Conservation (phyloP, 2,888 invertebrate genomes). For the Drosophila recens region DNA sequence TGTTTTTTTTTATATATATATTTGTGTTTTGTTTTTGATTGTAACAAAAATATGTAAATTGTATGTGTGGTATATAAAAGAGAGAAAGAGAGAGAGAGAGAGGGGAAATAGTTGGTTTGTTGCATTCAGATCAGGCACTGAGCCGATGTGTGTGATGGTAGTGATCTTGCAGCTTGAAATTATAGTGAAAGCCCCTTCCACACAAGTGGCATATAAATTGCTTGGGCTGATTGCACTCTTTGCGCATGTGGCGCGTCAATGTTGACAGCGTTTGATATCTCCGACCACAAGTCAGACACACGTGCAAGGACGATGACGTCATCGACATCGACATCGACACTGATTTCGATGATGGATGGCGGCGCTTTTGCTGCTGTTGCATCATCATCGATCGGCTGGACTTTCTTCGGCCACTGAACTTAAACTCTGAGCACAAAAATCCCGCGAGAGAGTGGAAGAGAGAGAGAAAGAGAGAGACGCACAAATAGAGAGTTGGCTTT, state of each 20-base stretch:
- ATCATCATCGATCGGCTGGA: constrained; percentile 51
- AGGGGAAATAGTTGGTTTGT: background rate
- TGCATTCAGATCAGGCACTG: constrained; percentile 28
- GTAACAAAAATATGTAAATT: constrained; percentile 41
- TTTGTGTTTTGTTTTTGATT: constrained; percentile 11
- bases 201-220: constrained; percentile 79
- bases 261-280: constrained; percentile 75
- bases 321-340: constrained; percentile 14
- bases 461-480: constrained; percentile 46
- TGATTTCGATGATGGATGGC: constrained; percentile 25
- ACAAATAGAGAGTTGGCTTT: constrained; percentile 46
- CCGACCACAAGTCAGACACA: constrained; percentile 75
- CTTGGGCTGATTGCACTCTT: constrained; percentile 83
- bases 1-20: constrained; percentile 9
- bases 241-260: constrained; percentile 87
- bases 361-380: constrained; percentile 50
- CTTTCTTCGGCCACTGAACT: constrained; percentile 43
- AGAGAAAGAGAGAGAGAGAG: no score
- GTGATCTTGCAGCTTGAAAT: constrained; percentile 80
- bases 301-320: constrained; percentile 42
- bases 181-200: constrained; percentile 83
- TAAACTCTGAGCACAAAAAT: constrained; percentile 28
- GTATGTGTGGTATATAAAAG: constrained; percentile 14
- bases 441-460: constrained; percentile 12
- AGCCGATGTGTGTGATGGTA: constrained; percentile 62